Evolutionary conservation across 2,113 vertebrate species (phyloP), one percentile per base, ranked within the genome.

Genomic region (Pampusana beccarii): DNA sequence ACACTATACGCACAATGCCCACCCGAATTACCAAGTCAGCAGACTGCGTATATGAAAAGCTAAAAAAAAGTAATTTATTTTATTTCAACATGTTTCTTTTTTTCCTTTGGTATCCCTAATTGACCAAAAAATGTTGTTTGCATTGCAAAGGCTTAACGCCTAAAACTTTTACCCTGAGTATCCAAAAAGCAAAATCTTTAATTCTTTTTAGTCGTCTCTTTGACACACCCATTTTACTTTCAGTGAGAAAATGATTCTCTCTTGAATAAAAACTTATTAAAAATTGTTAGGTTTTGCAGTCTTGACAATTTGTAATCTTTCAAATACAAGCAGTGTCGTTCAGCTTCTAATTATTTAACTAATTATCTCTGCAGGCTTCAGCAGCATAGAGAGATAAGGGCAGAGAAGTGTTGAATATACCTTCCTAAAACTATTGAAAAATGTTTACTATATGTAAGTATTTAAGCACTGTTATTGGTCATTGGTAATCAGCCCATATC

Each of bases 271-370:
- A 78, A 54, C 34, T 84, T 88, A 64, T 7, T 62, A 46, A 33
- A 67, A 79, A 24, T 17, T 86, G 34, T 82, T 90, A 75, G 16
- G 61, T 96, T 96, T 96, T 65, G 7, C 46, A 44, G 51, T 38
- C 73, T 60, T 70, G n/a, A 66, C 23, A 69, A 38, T 84, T 86
- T 78, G 16, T 95, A 91, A 78, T 42, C 31, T 50, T 96, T 80
- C 38, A 96, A 92, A 93, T 75, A 67, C 29, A 86, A 93, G 38
- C 72, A 83, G 57, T n/a, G 56, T 83, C 71, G 85, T 96, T 97
- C 84, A 33, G 6, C 26, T 64, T 80, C 46, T 64, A 26, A n/a
- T 86, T 70, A n/a, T 66, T 86, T 50, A 88, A 46, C 7, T 31
- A 50, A 26, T 78, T 46, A 51, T 82, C 54, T 83, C 29, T 34